A percentile compares a stretch with the other conserved stretches of the same genome.
Conservation (phyloP, 2,888 invertebrate species). For the Lamellibrachia columna region DNA sequence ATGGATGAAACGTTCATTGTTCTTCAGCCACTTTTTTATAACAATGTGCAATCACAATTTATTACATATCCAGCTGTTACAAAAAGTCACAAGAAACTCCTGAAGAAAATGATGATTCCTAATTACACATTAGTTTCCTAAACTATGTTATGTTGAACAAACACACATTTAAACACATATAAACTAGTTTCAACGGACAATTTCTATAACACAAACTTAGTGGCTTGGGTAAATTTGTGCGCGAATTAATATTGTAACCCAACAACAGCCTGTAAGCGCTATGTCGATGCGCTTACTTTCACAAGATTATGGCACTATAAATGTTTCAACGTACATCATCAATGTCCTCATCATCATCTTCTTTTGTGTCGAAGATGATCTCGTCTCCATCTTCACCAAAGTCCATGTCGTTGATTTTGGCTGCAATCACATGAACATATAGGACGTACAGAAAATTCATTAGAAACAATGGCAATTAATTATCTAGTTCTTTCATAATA, state of each 20-base stretch:
- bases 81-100: background rate
- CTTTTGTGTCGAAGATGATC: slow-evolving; percentile 95
- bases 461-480: slow-evolving; percentile 18
- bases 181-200: no score
- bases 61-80: background rate
- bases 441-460: background rate
- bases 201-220: no score
- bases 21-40: background rate
- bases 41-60: no score
- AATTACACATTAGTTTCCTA: no score
- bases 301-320: background rate
- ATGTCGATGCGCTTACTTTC: no score
- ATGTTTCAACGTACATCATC: slow-evolving; percentile 55
- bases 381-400: slow-evolving; percentile 94
- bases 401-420: slow-evolving; percentile 93
- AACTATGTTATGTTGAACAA: no score
- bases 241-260: no score
- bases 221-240: no score
- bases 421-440: slow-evolving; percentile 44
- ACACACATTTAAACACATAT: no score
- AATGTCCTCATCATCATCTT: slow-evolving; percentile 67
- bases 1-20: background rate
- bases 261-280: no score
- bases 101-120: background rate
- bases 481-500: background rate